These are phyloP conservation scores for Andrena flavipes DNA, from an alignment of 2,888 invertebrate species.

Conservation along the genomic window DNA sequence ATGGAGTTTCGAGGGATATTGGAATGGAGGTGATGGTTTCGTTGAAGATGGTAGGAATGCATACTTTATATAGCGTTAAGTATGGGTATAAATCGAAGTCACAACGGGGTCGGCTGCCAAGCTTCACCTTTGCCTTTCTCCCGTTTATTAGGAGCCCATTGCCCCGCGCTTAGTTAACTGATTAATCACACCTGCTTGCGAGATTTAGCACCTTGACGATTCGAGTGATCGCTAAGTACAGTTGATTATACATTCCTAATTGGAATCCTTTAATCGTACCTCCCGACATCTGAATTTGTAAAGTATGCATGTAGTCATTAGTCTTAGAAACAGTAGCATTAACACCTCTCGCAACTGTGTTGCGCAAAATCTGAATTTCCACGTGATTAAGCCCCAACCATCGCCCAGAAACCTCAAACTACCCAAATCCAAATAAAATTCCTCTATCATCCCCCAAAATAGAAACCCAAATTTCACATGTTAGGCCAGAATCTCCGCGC, in stretches of 20 bases:
- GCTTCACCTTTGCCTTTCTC: constrained; percentile 8
- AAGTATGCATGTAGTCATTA: not conserved
- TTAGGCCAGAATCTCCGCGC: not conserved
- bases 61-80: not conserved
- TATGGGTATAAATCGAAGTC: not conserved
- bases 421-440: too few relatives aligned
- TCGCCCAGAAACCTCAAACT: too few relatives aligned
- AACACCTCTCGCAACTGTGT: not conserved
- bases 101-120: constrained; percentile 1
- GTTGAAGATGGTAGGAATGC: too few relatives aligned
- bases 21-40: too few relatives aligned
- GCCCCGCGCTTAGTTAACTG: constrained; percentile 9
- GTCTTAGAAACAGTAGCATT: not conserved
- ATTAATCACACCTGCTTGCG: constrained; percentile 15
- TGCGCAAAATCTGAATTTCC: too few relatives aligned
- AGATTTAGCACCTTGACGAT: constrained; percentile 15
- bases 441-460: too few relatives aligned
- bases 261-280: not conserved
- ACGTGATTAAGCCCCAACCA: too few relatives aligned
- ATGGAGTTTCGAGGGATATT: too few relatives aligned
- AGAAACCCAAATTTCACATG: too few relatives aligned
- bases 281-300: not conserved
- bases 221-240: constrained; percentile 6
- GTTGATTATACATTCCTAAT: not conserved
- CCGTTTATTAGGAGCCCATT: constrained; percentile 11